Conservation (phyloP, 2,888 invertebrate genomes). For the Geophilus truncorum region DNA sequence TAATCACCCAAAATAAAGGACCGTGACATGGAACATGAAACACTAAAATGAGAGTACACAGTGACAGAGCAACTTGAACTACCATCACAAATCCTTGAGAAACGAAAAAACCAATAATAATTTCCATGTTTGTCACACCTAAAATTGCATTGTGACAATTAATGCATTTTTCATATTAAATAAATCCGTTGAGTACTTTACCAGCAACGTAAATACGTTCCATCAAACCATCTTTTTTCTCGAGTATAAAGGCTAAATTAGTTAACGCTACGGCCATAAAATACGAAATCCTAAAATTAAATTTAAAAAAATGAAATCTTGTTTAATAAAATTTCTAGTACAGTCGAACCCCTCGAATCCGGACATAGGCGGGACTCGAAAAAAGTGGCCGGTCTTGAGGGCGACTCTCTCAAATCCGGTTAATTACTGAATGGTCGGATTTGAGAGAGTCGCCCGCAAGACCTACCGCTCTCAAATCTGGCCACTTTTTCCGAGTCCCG, state of each 20-base stretch:
- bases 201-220: slow-evolving; percentile 92
- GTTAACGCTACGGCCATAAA: slow-evolving; percentile 92
- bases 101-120: slow-evolving; percentile 56
- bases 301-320: background rate
- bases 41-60: slow-evolving; percentile 84
- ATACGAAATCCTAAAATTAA: slow-evolving; percentile 41
- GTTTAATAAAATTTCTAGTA: background rate
- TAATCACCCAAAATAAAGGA: slow-evolving; percentile 73
- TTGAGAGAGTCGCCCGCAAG: too few species aligned
- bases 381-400: too few species aligned
- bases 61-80: slow-evolving; percentile 83
- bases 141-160: background rate
- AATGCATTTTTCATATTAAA: background rate
- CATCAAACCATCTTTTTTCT: slow-evolving; percentile 82
- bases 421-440: too few species aligned
- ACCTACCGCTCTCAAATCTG: too few species aligned
- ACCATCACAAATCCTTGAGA: slow-evolving; percentile 94
- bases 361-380: too few species aligned
- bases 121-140: background rate
- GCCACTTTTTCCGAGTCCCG: too few species aligned
- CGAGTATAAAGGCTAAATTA: slow-evolving; percentile 83
- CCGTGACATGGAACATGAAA: slow-evolving; percentile 88
- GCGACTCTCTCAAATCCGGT: too few species aligned
- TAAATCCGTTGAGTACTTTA: slow-evolving; percentile 42
- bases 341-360: too few species aligned